Evolutionary conservation across 2,113 vertebrate genomes (phyloP), one percentile per base, ranked within the genome.

Genomic region (Barnardius zonarius): DNA sequence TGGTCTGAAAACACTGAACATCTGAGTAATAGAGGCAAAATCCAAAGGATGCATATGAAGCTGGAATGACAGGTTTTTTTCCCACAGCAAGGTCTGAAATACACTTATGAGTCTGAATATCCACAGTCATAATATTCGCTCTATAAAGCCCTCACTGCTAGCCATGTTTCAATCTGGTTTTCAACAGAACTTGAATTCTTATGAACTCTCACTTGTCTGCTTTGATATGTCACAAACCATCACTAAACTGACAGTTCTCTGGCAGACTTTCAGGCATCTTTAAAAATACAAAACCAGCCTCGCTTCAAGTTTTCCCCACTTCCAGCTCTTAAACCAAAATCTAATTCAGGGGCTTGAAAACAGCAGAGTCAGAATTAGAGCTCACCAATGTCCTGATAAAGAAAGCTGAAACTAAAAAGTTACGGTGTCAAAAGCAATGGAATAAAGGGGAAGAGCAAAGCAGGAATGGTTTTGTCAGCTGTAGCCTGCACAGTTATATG

Each of bases 201-300:
- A 89, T 61, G 66, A 91, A 91, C 39, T 13, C 46, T 72, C 11
- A 1, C 44, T 72, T 87, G 69, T 87, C 89, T 93, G 69, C 70
- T 89, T 91, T 82, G 70, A 12, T 86, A 77, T 76, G 77, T 72
- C 68, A 78, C 30, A 46, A 92, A 44, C 28, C 74, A 79, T 92
- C 82, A 89, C 18, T 72, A 91, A 64, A 62, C 51, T 91, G 93
- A 89, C 94, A 96, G 69, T 18, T 93, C 57, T 39, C 81, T 95
- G 89, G 91, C 86, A 93, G 77, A 49, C 33, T 95, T 78, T 46
- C 83, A 92, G 84, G 77, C 69, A 82, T 78, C 74, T 69, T 93
- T 69, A 95, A 72, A 93, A 91, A 64, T 13, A 87, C 44, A 91
- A 83, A 92, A 19, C 10, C 63, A 78, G 54, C 55, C 33, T 72